Conservation (phyloP, 2,797 vertebrate species). For the Ciconia nigra region DNA sequence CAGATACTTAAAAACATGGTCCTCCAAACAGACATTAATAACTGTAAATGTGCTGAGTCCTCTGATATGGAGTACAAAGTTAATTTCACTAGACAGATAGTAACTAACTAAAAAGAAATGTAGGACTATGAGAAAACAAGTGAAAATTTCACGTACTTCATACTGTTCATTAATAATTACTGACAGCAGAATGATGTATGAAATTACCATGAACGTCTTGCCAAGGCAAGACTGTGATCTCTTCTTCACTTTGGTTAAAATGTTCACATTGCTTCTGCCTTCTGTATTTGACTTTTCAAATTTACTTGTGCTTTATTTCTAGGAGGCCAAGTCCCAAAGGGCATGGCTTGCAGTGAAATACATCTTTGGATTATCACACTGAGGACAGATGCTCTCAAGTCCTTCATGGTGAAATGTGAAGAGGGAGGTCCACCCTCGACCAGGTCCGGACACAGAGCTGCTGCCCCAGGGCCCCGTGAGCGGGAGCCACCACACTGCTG, state of each 20-base stretch:
- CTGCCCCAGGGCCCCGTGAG: not conserved
- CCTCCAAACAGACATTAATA: not conserved
- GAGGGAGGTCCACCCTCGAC: not conserved
- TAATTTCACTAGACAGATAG: not conserved
- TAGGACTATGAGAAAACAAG: not conserved
- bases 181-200: not conserved
- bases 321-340: not conserved
- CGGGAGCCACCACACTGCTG: fast-evolving
- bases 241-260: not conserved
- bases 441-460: fast-evolving
- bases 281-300: not conserved
- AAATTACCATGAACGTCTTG: not conserved
- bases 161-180: not conserved
- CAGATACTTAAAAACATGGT: not conserved
- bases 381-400: not conserved
- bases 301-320: not conserved
- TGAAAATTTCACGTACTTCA: not conserved
- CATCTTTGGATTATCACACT: not conserved
- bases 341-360: not conserved
- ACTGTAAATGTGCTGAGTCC: not conserved
- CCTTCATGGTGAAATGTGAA: not conserved
- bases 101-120: not conserved
- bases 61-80: not conserved
- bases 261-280: not conserved
- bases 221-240: not conserved